phyloP scores from a whole-genome alignment of 2,888 invertebrate genomes.

The Parascotia fuliginaria region DNA sequence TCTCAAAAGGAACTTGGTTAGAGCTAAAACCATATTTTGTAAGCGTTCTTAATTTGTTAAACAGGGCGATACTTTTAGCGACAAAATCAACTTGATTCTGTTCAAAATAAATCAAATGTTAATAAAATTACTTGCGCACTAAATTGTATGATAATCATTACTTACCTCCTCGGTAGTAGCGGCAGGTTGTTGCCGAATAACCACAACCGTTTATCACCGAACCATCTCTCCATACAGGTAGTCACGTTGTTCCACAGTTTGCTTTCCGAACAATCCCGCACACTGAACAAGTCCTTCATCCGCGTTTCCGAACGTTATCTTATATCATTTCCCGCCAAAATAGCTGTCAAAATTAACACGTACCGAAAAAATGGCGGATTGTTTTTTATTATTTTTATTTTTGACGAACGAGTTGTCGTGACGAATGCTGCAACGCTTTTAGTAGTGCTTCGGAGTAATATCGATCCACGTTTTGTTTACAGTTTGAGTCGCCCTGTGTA shows the following conservation, averaged over 20 bases:
- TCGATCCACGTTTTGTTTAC: slow-evolving; percentile 83
- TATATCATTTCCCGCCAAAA: slow-evolving; percentile 70
- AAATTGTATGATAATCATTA: neutral
- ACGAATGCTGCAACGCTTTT: slow-evolving; percentile 68
- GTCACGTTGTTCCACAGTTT: slow-evolving; percentile 82
- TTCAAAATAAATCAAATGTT: too few relatives aligned
- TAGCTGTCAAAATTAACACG: slow-evolving; percentile 51
- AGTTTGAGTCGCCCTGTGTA: slow-evolving; percentile 78
- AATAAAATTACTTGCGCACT: neutral
- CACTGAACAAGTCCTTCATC: slow-evolving; percentile 67
- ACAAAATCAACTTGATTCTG: too few relatives aligned
- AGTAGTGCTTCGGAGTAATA: slow-evolving; percentile 65
- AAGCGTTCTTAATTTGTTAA: too few relatives aligned
- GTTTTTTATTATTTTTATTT: slow-evolving; percentile 11
- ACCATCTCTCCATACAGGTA: slow-evolving; percentile 96
- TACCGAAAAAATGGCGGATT: slow-evolving; percentile 18
- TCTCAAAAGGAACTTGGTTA: too few relatives aligned
- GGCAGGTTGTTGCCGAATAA: slow-evolving; percentile 96
- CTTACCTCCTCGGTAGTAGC: slow-evolving; percentile 92
- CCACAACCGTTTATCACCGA: slow-evolving; percentile 96
- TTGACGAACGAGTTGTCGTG: slow-evolving; percentile 50
- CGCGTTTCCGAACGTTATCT: slow-evolving; percentile 60
- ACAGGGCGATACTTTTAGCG: too few relatives aligned
- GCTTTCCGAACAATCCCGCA: slow-evolving; percentile 58
- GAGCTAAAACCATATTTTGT: too few relatives aligned